phyloP scores from a whole-genome alignment of 2,888 invertebrate species.

The Steinernema carpocapsae region DNA sequence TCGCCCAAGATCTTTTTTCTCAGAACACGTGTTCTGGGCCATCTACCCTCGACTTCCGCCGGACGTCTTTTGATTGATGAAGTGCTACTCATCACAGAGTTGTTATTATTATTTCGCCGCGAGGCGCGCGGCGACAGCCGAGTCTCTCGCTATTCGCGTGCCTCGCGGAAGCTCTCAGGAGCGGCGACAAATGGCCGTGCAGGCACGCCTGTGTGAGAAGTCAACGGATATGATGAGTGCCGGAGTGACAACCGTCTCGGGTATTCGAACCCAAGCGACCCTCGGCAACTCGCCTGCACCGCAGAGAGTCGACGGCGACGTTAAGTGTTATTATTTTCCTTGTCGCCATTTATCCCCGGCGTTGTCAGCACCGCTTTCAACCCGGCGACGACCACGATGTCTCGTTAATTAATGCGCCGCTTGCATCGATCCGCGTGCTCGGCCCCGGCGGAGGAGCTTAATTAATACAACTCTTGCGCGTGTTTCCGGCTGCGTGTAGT shows the following conservation, averaged over 20 bases:
- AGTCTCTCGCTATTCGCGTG: too few species aligned
- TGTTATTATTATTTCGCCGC: constrained; percentile 15
- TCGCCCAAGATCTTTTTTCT: neutral
- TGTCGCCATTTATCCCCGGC: constrained; percentile 16
- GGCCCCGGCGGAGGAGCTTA: constrained; percentile 10
- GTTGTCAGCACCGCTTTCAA: neutral
- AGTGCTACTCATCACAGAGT: constrained; percentile 29
- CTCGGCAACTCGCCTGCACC: neutral
- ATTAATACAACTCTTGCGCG: constrained; percentile 29
- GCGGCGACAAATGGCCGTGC: neutral
- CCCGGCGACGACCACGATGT: neutral
- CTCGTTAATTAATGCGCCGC: constrained; percentile 12
- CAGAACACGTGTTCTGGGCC: constrained; percentile 19
- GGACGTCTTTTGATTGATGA: constrained; percentile 13
- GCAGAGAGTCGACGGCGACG: neutral
- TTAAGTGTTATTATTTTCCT: constrained; percentile 14
- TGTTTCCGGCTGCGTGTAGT: neutral
- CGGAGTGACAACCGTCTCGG: constrained; percentile 30
- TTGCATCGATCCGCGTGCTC: constrained; percentile 20
- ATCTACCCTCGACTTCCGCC: neutral
- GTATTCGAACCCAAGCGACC: too few species aligned
- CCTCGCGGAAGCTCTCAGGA: too few species aligned
- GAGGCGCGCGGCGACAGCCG: neutral
- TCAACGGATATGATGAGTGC: constrained; percentile 12
- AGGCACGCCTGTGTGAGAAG: constrained; percentile 11